Conservation (phyloP, 2,888 invertebrate species). For the Sinotaia quadrata region DNA sequence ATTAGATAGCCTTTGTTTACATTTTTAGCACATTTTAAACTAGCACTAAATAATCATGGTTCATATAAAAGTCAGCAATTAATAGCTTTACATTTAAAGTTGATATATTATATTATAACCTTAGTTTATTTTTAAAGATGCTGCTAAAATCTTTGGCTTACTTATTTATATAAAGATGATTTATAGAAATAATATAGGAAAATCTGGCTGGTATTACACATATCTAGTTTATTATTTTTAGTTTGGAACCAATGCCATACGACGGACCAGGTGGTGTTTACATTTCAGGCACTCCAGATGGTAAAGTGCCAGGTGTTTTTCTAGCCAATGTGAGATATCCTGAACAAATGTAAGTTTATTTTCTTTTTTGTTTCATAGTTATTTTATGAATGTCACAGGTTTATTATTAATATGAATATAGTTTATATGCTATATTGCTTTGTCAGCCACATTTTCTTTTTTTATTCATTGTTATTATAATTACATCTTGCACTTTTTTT, state of each 20-base stretch:
- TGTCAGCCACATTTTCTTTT: background rate
- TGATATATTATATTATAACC: no score
- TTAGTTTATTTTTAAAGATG: no score
- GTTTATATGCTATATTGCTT: background rate
- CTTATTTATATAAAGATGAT: no score
- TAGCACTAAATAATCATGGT: no score
- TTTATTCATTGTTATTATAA: background rate
- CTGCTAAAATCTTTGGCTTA: no score
- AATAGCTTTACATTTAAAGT: no score
- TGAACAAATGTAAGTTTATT: constrained; percentile 53
- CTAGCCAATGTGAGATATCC: constrained; percentile 59
- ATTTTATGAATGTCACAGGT: background rate
- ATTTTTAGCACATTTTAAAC: no score
- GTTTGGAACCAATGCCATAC: constrained; percentile 41
- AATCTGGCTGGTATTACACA: background rate
- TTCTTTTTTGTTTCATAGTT: constrained; percentile 1
- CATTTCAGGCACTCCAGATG: constrained; percentile 53
- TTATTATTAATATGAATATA: background rate
- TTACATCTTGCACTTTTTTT: no score
- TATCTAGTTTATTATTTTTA: constrained; percentile 20
- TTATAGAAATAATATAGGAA: background rate
- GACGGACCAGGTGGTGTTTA: constrained; percentile 59
- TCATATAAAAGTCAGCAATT: no score
- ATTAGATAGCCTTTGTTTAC: no score
- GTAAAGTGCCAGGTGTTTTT: constrained; percentile 54